These are phyloP conservation scores for Aethina tumida DNA, from an alignment of 1,140 invertebrate species.

Conservation along the genomic window DNA sequence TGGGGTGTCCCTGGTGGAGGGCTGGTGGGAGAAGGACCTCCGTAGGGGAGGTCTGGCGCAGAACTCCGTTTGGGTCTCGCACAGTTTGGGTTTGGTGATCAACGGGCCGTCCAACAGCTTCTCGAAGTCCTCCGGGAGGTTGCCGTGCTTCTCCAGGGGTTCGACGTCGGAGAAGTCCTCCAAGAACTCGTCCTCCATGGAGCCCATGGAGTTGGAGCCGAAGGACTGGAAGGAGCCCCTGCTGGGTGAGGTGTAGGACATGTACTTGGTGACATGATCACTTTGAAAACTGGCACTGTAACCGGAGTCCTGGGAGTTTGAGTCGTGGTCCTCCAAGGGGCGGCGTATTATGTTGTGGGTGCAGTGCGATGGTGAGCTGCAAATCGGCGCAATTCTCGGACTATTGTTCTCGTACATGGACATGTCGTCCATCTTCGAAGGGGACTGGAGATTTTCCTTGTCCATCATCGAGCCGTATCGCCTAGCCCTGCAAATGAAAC, in stretches of 20 bases:
- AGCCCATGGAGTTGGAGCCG: conserved; percentile 45
- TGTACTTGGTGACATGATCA: conserved; percentile 38
- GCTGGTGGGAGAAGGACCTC: conserved; percentile 38
- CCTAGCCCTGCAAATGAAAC: too few relatives aligned
- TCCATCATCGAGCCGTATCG: too few relatives aligned
- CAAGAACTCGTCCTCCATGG: conserved; percentile 57
- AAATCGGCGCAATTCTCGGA: conserved; percentile 6
- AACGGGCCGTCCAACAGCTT: conserved; percentile 33
- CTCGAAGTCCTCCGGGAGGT: conserved; percentile 33
- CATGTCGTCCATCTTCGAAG: conserved; percentile 18
- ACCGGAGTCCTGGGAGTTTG: conserved; percentile 50
- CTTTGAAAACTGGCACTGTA: conserved; percentile 34
- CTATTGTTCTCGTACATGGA: conserved; percentile 19
- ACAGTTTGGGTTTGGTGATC: too few relatives aligned
- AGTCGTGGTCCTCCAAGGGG: conserved; percentile 33
- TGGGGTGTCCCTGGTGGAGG: conserved; percentile 15
- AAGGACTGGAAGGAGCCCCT: conserved; percentile 26
- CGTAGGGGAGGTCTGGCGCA: conserved; percentile 30
- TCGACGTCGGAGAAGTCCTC: conserved; percentile 53
- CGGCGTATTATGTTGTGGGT: conserved; percentile 11
- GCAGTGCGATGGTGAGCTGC: conserved; percentile 16
- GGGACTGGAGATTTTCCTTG: conserved; percentile 20
- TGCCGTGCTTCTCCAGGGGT: conserved; percentile 31
- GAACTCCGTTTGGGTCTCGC: conserved; percentile 22
- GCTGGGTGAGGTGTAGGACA: conserved; percentile 37